Evolutionary conservation across 1,140 invertebrate genomes (phyloP).

Genomic region (Mya arenaria): DNA sequence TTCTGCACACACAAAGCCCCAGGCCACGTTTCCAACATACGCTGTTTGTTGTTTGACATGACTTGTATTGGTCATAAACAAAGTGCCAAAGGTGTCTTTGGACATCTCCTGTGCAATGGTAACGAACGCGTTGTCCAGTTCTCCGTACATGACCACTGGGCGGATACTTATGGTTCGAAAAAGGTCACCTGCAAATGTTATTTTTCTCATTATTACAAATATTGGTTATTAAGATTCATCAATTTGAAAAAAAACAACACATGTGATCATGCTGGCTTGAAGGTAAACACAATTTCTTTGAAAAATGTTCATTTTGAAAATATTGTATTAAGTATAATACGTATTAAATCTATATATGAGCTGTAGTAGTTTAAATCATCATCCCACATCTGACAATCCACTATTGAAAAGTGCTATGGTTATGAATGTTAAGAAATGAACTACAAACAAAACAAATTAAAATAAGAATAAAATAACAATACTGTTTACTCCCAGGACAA

Average conservation of each 20-base stretch:
- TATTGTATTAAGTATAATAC: neutral
- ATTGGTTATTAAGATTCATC: neutral
- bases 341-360: neutral
- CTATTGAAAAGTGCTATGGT: neutral
- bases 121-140: conserved; percentile 19
- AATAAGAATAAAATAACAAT: neutral
- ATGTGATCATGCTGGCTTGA: neutral
- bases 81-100: neutral
- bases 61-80: neutral
- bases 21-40: conserved; percentile 36
- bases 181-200: neutral
- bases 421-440: neutral
- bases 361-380: neutral
- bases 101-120: neutral
- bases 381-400: too few relatives aligned
- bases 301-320: neutral
- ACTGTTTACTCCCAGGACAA: conserved; percentile 26
- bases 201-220: neutral
- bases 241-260: neutral
- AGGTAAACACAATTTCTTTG: neutral
- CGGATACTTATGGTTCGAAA: conserved; percentile 18
- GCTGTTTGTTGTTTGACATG: conserved; percentile 9
- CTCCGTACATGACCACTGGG: conserved; percentile 39
- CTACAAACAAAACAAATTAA: too few relatives aligned
- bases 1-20: conserved; percentile 35